Evolutionary conservation across 2,797 vertebrate genomes (phyloP).

Genomic region (Falco peregrinus): DNA sequence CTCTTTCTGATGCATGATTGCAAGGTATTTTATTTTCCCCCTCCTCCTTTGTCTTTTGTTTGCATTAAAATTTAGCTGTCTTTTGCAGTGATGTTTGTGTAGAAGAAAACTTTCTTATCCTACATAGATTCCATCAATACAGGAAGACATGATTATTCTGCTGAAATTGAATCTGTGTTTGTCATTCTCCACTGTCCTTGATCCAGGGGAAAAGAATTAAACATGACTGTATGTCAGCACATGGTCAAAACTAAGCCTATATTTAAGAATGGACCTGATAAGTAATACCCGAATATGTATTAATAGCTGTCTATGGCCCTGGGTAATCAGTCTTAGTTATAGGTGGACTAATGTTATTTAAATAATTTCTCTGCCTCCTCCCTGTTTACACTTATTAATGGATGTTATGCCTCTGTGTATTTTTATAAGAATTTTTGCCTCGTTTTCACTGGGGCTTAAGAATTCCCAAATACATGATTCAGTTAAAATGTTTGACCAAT

Average conservation of each 20-base stretch:
- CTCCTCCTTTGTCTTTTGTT: neutral
- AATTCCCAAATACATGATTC: neutral
- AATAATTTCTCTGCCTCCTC: neutral
- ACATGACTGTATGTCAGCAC: neutral
- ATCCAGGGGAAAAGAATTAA: neutral
- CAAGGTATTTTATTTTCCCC: neutral
- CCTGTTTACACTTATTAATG: neutral
- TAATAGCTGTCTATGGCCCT: neutral
- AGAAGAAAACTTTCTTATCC: constrained; percentile 9
- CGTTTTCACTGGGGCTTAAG: neutral
- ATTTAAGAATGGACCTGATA: neutral
- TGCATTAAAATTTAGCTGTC: neutral
- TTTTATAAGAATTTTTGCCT: neutral
- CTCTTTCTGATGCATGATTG: neutral
- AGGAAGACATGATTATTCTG: constrained; percentile 18
- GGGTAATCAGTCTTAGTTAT: neutral
- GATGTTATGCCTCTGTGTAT: neutral
- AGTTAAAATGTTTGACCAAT: neutral
- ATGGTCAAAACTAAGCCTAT: neutral
- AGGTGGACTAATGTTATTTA: neutral
- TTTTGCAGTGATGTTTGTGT: neutral
- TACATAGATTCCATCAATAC: neutral
- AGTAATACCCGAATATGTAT: neutral
- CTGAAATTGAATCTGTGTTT: constrained; percentile 28
- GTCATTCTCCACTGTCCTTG: neutral